These are phyloP conservation scores for Drosophila asahinai DNA, from an alignment of 1,140 invertebrate genomes.

Conservation along the genomic window DNA sequence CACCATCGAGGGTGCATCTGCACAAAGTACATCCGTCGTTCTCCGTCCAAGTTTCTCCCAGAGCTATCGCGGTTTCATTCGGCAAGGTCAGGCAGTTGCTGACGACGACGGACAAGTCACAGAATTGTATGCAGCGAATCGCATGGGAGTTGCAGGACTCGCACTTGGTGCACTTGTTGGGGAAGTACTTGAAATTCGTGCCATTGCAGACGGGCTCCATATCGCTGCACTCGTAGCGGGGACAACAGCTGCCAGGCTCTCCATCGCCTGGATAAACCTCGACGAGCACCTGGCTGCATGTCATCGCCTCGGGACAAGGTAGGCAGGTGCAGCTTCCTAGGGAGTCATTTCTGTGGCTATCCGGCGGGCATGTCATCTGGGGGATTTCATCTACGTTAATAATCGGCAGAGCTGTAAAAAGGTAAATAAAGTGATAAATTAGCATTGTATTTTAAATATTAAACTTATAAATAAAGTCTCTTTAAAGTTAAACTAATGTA, in stretches of 20 bases:
- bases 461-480: background rate
- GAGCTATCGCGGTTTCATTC: background rate
- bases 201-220: conserved; percentile 37
- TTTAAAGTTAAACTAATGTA: background rate
- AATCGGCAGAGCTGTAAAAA: conserved; percentile 20
- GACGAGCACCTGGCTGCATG: conserved; percentile 48
- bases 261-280: conserved; percentile 36
- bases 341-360: background rate
- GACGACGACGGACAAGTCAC: background rate
- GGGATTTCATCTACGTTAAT: conserved; percentile 13
- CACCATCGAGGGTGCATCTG: conserved; percentile 31
- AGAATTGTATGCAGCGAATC: conserved; percentile 11
- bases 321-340: conserved; percentile 31
- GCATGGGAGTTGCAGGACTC: conserved; percentile 35
- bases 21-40: conserved; percentile 48
- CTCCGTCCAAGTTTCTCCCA: conserved; percentile 51
- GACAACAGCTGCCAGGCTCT: conserved; percentile 66
- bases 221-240: conserved; percentile 48
- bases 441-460: background rate
- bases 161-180: conserved; percentile 52
- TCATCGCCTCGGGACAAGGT: conserved; percentile 27
- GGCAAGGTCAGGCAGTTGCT: conserved; percentile 37
- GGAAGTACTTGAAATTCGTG: conserved; percentile 37
- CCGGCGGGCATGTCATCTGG: background rate
- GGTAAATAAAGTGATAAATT: background rate